A percentile compares a stretch with the other conserved stretches of the same genome.
phyloP scores from a whole-genome alignment of 2,797 vertebrate species.

The Argyrosomus regius region DNA sequence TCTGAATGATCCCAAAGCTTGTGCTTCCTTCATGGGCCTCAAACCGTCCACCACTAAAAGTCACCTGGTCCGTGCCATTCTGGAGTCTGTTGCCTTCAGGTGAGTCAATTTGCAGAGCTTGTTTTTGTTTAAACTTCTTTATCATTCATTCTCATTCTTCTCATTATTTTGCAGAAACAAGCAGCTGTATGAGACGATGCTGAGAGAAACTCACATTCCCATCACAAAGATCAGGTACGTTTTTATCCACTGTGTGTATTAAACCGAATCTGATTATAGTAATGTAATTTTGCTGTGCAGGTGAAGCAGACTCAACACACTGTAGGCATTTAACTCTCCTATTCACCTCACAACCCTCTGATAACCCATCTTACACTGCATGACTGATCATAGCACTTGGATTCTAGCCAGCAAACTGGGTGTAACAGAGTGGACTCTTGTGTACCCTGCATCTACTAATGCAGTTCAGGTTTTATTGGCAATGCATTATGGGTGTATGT shows the following conservation, averaged over 20 bases:
- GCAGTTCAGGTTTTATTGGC: conserved; percentile 52
- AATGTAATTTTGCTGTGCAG: neutral
- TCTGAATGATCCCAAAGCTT: conserved; percentile 91
- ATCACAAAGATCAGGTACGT: conserved; percentile 91
- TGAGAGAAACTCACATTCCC: conserved; percentile 88
- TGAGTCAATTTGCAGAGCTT: conserved; percentile 54
- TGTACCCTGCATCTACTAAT: conserved; percentile 30
- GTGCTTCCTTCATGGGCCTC: conserved; percentile 94
- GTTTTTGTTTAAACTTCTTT: neutral
- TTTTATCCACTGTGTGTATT: neutral
- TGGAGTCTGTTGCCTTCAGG: conserved; percentile 97
- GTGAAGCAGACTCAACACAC: neutral
- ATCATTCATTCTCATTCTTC: neutral
- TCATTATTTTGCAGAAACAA: conserved; percentile 90
- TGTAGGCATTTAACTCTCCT: neutral
- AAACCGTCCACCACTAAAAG: conserved; percentile 92
- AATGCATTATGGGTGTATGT: conserved; percentile 46
- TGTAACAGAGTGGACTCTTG: conserved; percentile 21
- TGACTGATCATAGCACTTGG: conserved; percentile 32
- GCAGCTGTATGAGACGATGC: conserved; percentile 93
- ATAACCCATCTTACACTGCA: conserved; percentile 14
- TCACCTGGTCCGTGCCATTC: conserved; percentile 94
- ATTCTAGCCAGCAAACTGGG: conserved; percentile 25
- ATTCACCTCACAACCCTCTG: neutral
- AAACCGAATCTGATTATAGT: neutral